phyloP scores from a whole-genome alignment of 2,113 vertebrate species.

The Amblyopsis rosae region DNA sequence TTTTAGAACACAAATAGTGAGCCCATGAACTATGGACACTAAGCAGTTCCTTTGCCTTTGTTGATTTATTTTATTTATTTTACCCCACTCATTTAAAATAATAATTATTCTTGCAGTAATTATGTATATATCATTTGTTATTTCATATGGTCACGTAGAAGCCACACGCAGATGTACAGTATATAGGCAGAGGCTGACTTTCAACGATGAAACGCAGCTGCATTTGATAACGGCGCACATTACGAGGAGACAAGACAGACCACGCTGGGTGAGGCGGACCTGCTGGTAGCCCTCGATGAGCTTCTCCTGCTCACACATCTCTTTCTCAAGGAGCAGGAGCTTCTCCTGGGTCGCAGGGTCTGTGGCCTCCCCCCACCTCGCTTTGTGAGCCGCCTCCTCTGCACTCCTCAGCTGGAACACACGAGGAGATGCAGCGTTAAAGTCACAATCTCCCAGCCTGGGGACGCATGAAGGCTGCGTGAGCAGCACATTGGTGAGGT shows the following conservation, averaged over 20 bases:
- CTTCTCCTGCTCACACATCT: slow-evolving; percentile 87
- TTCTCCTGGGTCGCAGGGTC: slow-evolving; percentile 78
- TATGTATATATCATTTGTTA: too few relatives aligned
- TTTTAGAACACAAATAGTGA: too few relatives aligned
- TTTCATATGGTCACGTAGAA: neutral
- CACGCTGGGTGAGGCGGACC: slow-evolving; percentile 62
- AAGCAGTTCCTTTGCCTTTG: too few relatives aligned
- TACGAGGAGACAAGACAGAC: neutral
- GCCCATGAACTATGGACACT: too few relatives aligned
- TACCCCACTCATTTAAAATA: too few relatives aligned
- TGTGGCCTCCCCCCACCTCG: slow-evolving; percentile 57
- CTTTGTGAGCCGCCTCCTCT: slow-evolving; percentile 79
- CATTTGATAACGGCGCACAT: slow-evolving; percentile 48
- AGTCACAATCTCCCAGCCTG: too few relatives aligned
- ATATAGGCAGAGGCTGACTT: slow-evolving; percentile 14
- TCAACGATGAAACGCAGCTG: slow-evolving; percentile 20
- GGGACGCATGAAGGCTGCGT: too few relatives aligned
- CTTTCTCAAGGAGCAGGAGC: slow-evolving; percentile 83
- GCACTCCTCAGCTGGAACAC: slow-evolving; percentile 77
- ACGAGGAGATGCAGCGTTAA: neutral
- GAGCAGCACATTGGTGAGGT: too few relatives aligned
- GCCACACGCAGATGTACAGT: too few relatives aligned
- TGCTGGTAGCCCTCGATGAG: slow-evolving; percentile 93
- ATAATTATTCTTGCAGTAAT: neutral
- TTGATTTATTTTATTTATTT: too few relatives aligned